A percentile compares a stretch with the other conserved stretches of the same genome.
phyloP scores from a whole-genome alignment of 2,797 vertebrate species.

The Tokudaia tokunoshimensis region DNA sequence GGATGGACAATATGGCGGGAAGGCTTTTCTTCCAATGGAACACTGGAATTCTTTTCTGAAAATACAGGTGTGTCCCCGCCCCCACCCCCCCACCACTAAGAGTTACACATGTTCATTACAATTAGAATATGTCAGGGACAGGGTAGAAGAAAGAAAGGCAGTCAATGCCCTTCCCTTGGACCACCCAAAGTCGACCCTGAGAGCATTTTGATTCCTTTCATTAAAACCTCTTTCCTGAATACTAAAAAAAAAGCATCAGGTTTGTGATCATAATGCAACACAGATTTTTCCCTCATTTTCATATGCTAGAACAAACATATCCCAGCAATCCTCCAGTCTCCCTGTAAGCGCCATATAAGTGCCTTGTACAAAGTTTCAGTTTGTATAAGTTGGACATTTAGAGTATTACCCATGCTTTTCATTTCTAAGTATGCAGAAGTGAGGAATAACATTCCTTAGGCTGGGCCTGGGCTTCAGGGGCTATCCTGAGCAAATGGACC shows the following conservation, averaged over 20 bases:
- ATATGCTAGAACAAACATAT: neutral
- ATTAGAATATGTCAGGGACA: neutral
- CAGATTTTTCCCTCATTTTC: slow-evolving; percentile 9
- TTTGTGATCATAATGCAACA: neutral
- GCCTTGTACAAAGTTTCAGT: neutral
- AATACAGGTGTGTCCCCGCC: neutral
- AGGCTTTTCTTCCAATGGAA: neutral
- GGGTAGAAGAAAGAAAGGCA: neutral
- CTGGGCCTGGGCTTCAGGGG: neutral
- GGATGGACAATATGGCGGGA: neutral
- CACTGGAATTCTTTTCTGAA: neutral
- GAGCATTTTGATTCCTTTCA: neutral
- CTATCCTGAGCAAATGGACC: neutral
- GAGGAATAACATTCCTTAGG: neutral
- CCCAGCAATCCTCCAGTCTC: neutral
- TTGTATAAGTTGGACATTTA: neutral
- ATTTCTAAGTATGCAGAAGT: neutral
- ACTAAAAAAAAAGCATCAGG: neutral
- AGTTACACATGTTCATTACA: neutral
- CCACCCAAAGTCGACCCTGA: neutral
- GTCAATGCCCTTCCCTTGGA: neutral
- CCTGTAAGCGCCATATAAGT: neutral
- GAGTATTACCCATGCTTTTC: neutral
- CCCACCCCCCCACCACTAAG: neutral
- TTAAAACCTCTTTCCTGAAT: neutral